phyloP scores from a whole-genome alignment of 2,797 vertebrate genomes.

The Chiroxiphia lanceolata region DNA sequence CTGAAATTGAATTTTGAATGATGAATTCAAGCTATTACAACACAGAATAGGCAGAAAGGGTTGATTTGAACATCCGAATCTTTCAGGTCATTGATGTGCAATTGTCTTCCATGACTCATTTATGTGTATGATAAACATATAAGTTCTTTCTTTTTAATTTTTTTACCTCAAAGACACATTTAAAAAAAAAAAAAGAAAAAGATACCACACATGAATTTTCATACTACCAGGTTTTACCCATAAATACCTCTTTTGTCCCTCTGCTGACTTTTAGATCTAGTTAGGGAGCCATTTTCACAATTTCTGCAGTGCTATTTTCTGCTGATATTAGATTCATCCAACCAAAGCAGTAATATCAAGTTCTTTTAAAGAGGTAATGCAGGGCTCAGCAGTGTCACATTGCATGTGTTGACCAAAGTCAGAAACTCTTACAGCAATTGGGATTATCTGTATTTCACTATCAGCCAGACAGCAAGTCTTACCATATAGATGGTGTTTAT shows the following conservation, averaged over 20 bases:
- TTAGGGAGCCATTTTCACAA: not conserved
- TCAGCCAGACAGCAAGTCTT: not conserved
- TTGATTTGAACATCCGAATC: not conserved
- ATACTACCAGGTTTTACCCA: not conserved
- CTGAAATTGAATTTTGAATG: not conserved
- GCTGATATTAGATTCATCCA: not conserved
- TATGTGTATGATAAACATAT: not conserved
- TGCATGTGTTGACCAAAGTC: not conserved
- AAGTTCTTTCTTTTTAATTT: accelerated
- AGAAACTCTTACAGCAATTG: accelerated
- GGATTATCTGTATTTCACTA: not conserved
- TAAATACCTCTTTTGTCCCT: not conserved
- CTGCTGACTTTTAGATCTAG: not conserved
- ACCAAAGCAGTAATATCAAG: not conserved
- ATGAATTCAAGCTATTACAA: not conserved
- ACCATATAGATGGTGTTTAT: not conserved
- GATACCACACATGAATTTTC: accelerated
- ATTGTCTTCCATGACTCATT: not conserved
- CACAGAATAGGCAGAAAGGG: not conserved
- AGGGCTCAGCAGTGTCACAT: accelerated
- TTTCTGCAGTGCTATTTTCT: not conserved
- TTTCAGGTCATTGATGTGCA: not conserved
- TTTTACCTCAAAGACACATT: not conserved
- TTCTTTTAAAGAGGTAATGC: not conserved
- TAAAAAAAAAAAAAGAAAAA: not conserved